Conservation (phyloP, 2,113 vertebrate species). For the Pachyramphus minor region DNA sequence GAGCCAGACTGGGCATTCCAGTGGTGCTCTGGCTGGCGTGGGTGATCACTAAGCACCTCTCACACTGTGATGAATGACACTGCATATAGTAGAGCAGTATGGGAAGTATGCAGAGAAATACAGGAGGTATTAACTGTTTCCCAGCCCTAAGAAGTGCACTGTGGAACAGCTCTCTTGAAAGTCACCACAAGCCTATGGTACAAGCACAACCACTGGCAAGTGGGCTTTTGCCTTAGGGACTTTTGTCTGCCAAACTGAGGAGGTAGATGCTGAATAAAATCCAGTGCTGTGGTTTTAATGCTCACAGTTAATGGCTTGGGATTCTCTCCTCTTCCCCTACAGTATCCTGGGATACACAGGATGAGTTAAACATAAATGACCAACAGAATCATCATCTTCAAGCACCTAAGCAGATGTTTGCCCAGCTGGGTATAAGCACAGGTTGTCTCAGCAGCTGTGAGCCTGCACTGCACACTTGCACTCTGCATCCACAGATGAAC, state of each 20-base stretch:
- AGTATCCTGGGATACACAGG: background rate
- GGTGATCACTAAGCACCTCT: background rate
- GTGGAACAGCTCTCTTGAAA: background rate
- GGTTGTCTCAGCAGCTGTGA: constrained; percentile 35
- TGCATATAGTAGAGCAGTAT: background rate
- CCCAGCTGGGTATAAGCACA: constrained; percentile 40
- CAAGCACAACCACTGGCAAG: background rate
- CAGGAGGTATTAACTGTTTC: constrained; percentile 13
- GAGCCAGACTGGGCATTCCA: background rate
- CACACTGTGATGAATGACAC: background rate
- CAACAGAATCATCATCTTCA: background rate
- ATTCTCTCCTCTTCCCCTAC: background rate
- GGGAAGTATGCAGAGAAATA: background rate
- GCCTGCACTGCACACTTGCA: constrained; percentile 1
- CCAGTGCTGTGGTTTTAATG: background rate
- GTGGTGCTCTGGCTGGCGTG: background rate
- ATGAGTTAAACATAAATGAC: background rate
- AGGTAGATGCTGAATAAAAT: background rate
- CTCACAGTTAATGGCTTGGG: background rate
- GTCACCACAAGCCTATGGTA: accelerated
- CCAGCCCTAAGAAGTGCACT: background rate
- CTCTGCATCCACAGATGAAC: background rate
- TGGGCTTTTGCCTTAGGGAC: background rate
- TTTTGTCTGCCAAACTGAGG: background rate
- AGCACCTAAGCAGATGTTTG: constrained; percentile 9